Evolutionary conservation across 2,797 vertebrate genomes (phyloP), one percentile per base, ranked within the genome.

Genomic region (Lemur catta): DNA sequence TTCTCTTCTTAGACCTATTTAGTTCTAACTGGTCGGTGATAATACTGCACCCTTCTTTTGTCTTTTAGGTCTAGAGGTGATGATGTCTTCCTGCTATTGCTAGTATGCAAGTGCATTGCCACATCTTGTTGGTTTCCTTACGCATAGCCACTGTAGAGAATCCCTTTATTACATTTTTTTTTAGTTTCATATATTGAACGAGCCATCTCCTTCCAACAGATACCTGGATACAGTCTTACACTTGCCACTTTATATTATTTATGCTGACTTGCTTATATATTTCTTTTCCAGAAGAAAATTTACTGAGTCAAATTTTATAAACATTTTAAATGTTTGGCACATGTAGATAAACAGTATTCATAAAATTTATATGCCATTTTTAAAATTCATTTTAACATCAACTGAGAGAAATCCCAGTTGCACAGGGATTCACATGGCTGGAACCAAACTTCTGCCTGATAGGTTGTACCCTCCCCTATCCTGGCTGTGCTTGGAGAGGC

Each of bases 391-490:
- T 91, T 87, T 33, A 76, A 72, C 5, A 59, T 87, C 50, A 61
- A 15, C 17, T n/a, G 52, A 80, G 26, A 84, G 14, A 75, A 89
- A 61, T 85, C 35, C 2, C 38, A 67, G 4, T 28, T 46, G 4
- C 12, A 28, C 3, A 57, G 15, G 4, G 48, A 12, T 72, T 35
- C 28, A 3, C 22, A 6, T 0, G 0, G 0, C 7, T 57, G 57
- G 30, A 61, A 74, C 9, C 14, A 35, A 85, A 78, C 2, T 7
- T 17, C 84, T 20, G 57, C 43, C 22, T 71, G 72, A 46, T 0
- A 33, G 50, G 9, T 28, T 12, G 0, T 20, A 18, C 1, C 0
- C 48, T 38, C 43, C 9, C 18, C n/a, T 79, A 15, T 15, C 9
- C 35, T 63, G 57, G 55, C n/a, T 78, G 22, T 46, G 87, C 28